Base-by-base conservation (phyloP, 2,888 invertebrate species). In the Cerastis leucographa region DNA sequence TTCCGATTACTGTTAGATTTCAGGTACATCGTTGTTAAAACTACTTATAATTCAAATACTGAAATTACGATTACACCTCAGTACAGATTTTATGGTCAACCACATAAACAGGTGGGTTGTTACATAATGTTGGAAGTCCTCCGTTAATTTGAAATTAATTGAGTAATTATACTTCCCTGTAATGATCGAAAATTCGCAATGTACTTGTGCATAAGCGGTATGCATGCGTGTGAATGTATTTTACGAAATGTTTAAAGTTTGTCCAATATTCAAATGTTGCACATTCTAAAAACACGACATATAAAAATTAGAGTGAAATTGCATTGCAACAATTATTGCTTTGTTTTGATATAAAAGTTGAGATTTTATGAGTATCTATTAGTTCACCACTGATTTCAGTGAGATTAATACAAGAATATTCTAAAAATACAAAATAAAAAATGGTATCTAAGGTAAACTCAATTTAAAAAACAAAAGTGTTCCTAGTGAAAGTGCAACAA, bases 321-420 rank as follows among this genome's bases (percentile, higher is more conserved):
- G 62, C 25, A 56, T 73, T 66, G 65, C 72, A 72, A 73, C 35
- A 29, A 35, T 69, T 61, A 69, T 70, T 25, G 76, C 72, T 81
- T 72, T 62, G 69, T 72, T 70, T 64, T 73, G 25, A 76, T 81
- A 83, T 85, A 83, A 81, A 85, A 70, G 85, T 76, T 67, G 46
- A 8, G 0, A 29, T 54, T 75, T 82, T 77, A 11, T n/a, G n/a
- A 44, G 2, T 9, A 54, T 65, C 35, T 67, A 67, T 49, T 76
- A 83, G 83, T 67, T n/a, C 29, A 44, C 56, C 54, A 12, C 11
- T 5, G 42, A 12, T 46, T 70, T 70, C 9, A 40, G 40, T 71
- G 22, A 40, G 22, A 64, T 35, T 46, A 71, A 42, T 35, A 81
- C 81, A 62, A 59, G 0, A 25, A 44, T 35, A 35, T 22, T 40